Conservation (phyloP, 2,797 vertebrate species). For the Ispidina picta region DNA sequence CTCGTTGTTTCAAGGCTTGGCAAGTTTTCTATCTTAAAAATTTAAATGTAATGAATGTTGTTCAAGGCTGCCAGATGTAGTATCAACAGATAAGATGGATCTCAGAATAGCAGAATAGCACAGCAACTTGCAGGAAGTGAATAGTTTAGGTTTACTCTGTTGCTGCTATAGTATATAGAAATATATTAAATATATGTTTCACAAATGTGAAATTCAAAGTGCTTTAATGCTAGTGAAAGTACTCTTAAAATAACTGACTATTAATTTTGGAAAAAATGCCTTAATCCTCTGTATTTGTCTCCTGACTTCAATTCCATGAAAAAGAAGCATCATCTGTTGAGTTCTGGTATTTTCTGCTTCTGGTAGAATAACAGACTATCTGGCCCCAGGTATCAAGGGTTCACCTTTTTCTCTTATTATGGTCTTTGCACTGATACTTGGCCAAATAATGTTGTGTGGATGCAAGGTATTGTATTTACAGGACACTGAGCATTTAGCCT, state of each 20-base stretch:
- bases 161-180: neutral
- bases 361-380: rapidly evolving
- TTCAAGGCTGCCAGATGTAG: slow-evolving; percentile 27
- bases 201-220: neutral
- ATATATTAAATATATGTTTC: neutral
- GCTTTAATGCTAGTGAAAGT: neutral
- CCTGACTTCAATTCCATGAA: neutral
- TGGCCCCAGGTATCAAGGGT: neutral
- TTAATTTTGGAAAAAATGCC: neutral
- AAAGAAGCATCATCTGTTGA: neutral
- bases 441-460: neutral
- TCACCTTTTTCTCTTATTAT: neutral
- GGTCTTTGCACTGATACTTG: neutral
- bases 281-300: neutral
- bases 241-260: neutral
- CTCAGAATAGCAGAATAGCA: neutral
- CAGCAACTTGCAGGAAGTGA: neutral
- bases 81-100: neutral
- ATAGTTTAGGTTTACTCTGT: neutral
- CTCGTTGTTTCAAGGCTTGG: slow-evolving; percentile 25
- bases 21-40: slow-evolving; percentile 16
- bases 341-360: neutral
- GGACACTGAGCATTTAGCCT: neutral
- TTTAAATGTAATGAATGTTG: slow-evolving; percentile 12
- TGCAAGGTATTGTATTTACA: neutral